Base-by-base conservation (phyloP, 2,113 vertebrate species). In the Barnardius zonarius region DNA sequence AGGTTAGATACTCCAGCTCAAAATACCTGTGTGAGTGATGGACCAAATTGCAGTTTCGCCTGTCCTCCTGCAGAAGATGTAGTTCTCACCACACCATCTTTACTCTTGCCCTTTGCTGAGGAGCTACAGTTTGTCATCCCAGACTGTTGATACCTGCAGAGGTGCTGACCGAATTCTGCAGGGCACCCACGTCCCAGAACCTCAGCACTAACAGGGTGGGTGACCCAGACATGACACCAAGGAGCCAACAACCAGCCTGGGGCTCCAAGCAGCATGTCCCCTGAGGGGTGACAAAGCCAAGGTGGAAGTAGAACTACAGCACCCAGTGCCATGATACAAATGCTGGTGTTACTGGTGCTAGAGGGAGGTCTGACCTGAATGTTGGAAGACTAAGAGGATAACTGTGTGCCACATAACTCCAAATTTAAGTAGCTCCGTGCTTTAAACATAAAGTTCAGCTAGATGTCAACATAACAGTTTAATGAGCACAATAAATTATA, bases 401-500 rank as follows among this genome's bases (percentile, higher is more conserved):
- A 51, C 13, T 8, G 7, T 4, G 16, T 28, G 57, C 18, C 55
- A 52, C 0, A 0, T 41, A 68, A 67, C 17, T 35, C 64, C 46
- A n/a, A n/a, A 69, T 64, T 82, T 48, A 52, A 83, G 61, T 24
- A 37, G 22, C 24, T 84, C 33, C 25, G 9, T 20, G 33, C 17
- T 89, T 57, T 66, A 85, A 78, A 72, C 54, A 24, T 10, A 62
- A 78, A 10, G 12, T 49, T 83, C 41, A 46, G 44, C 19, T 87
- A 55, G 81, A 69, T 14, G 24, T 24, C 84, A 61, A 1, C 1
- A 10, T 28, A 68, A 37, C 22, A 31, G 18, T 14, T 67, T 49
- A 86, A 43, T 1, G 2, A 84, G 10, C 35, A 24, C 13, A 51
- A 61, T 27, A 70, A 75, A 75, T 17, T 24, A 28, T 16, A 8